Evolutionary conservation across 2,888 invertebrate genomes (phyloP).

Genomic region (Pachliopta kotzebuea): DNA sequence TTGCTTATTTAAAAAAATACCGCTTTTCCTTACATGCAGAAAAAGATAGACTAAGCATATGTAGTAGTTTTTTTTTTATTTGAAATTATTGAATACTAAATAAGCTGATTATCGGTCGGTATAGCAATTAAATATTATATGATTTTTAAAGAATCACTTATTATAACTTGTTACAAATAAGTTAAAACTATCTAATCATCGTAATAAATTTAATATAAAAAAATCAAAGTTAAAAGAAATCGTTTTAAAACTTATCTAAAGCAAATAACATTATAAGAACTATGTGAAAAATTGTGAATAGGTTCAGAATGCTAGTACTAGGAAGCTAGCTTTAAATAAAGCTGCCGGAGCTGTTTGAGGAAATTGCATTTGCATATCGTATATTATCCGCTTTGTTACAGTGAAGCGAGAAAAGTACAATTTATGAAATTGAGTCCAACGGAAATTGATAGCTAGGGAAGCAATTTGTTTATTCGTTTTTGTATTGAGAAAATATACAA

Average conservation of each 20-base stretch:
- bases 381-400: conserved; percentile 38
- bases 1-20: too few species aligned
- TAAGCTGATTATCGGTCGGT: too few species aligned
- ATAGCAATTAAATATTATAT: too few species aligned
- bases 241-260: not conserved
- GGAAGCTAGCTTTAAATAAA: conserved; percentile 38
- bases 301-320: conserved; percentile 31
- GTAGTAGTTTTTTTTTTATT: too few species aligned
- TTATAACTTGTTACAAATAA: too few species aligned
- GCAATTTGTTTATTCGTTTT: not conserved
- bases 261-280: not conserved
- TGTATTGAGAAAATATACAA: not conserved
- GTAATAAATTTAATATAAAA: too few species aligned
- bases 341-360: conserved; percentile 55
- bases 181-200: too few species aligned
- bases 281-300: conserved; percentile 27
- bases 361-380: conserved; percentile 76
- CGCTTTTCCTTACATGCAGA: too few species aligned
- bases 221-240: not conserved
- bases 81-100: too few species aligned
- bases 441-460: not conserved
- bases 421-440: conserved; percentile 38
- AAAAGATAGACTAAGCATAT: too few species aligned
- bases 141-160: too few species aligned
- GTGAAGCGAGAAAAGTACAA: conserved; percentile 36